A percentile compares a stretch with the other conserved stretches of the same genome.
These are phyloP conservation scores for Limnephilus lunatus DNA, from an alignment of 2,888 invertebrate genomes.

Conservation along the genomic window DNA sequence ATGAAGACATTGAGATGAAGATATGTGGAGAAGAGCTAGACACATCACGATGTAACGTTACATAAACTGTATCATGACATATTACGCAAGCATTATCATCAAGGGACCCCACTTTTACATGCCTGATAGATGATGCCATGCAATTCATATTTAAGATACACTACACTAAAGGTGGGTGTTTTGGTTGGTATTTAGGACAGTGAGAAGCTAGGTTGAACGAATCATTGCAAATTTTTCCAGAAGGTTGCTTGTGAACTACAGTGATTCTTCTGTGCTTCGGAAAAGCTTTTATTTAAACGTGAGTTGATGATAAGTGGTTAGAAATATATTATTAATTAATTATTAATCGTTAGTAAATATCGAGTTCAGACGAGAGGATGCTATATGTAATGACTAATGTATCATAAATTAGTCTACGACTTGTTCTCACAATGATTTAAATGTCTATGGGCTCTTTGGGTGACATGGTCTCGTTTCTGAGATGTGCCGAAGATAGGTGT, in stretches of 20 bases:
- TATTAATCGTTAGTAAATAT: background rate
- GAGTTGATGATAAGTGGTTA: background rate
- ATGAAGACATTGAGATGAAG: background rate
- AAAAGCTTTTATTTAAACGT: background rate
- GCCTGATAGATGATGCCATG: background rate
- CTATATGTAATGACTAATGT: too few relatives aligned
- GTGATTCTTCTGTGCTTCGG: background rate
- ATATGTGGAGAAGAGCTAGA: background rate
- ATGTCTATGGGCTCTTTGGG: too few relatives aligned
- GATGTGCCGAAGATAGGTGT: too few relatives aligned
- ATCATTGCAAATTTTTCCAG: constrained; percentile 3
- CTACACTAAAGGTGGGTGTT: background rate
- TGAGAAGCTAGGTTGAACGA: constrained; percentile 4
- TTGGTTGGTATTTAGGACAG: background rate
- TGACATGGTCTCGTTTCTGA: too few relatives aligned
- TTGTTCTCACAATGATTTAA: too few relatives aligned
- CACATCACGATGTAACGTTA: background rate
- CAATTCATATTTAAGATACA: background rate
- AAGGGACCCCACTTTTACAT: background rate
- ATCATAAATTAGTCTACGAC: too few relatives aligned
- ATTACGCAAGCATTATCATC: background rate
- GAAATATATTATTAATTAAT: background rate
- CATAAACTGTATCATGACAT: background rate
- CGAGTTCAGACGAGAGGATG: too few relatives aligned
- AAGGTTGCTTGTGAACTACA: background rate